Base-by-base conservation (phyloP, 2,113 vertebrate genomes). In the Spermophilus dauricus region DNA sequence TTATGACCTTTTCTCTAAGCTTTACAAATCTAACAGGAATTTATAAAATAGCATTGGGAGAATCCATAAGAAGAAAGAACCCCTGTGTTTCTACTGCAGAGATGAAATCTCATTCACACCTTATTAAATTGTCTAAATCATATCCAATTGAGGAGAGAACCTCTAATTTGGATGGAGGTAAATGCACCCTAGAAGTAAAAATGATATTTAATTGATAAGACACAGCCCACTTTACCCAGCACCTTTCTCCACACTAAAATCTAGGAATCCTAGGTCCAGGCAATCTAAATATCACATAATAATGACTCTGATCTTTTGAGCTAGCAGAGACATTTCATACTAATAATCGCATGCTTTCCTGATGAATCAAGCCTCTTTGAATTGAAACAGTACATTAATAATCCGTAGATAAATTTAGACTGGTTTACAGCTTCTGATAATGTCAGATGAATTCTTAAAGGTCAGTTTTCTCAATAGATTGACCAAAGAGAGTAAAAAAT, bases 1-100 rank as follows among this genome's bases (percentile, higher is more conserved):
- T 97, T 81, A 96, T 82, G 20, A 92, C 96, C 72, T 97, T 87
- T 98, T 88, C 90, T 96, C 48, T 92, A 96, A 94, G 22, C 76
- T 39, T 91, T 91, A 85, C 95, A 95, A 90, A 24, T 80, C 22
- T 53, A 65, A 87, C 6, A 56, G 61, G 96, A 97, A 95, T 89
- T 76, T 53, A 1, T 61, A 80, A 97, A 53, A 9, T 11, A 75
- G 18, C 39, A 91, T 95, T 82, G 51, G 96, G 91, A 96, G 73
- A 61, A 69, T 95, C 42, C 42, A 6, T 56, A 76, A 8, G 76
- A 12, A 30, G 7, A 73, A 85, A 28, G 53, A 75, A 94, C 84
- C 51, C 20, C 12, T 61, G 1, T 48, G 24, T 69, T 96, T 72
- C 26, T 26, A 24, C 13, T 56, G 18, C 28, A 92, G 53, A 85